A percentile compares a stretch with the other conserved stretches of the same genome.
phyloP scores from a whole-genome alignment of 1,140 invertebrate species.

The Apis laboriosa region DNA sequence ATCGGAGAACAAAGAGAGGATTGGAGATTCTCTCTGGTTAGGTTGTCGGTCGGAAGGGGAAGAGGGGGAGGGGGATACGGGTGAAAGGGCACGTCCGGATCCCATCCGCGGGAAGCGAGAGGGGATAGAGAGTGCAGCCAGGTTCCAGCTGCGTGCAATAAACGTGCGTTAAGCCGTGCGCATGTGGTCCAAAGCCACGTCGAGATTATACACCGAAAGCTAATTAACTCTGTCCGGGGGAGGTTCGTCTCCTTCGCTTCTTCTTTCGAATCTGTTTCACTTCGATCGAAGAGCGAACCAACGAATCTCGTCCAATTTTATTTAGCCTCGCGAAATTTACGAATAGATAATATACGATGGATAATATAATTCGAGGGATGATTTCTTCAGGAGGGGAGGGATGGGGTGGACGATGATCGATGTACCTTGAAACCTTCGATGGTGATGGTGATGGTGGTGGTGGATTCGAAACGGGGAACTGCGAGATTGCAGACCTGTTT shows the following conservation, averaged over 20 bases:
- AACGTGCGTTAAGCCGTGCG: slow-evolving; percentile 60
- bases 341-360: too few species aligned
- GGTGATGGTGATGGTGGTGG: too few species aligned
- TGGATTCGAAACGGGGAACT: slow-evolving; percentile 8
- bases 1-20: slow-evolving; percentile 35
- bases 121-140: slow-evolving; percentile 42
- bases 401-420: not conserved
- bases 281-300: too few species aligned
- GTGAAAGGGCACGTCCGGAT: not conserved
- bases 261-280: not conserved
- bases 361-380: too few species aligned
- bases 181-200: slow-evolving; percentile 61
- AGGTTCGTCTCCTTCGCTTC: not conserved
- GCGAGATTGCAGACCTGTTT: slow-evolving; percentile 2
- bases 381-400: too few species aligned
- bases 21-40: slow-evolving; percentile 19
- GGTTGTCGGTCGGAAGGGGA: slow-evolving; percentile 17
- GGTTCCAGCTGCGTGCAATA: slow-evolving; percentile 63
- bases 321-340: too few species aligned
- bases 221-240: slow-evolving; percentile 53
- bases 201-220: slow-evolving; percentile 57
- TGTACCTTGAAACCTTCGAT: not conserved
- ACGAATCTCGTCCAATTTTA: too few species aligned
- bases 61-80: not conserved
- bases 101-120: slow-evolving; percentile 27